phyloP scores from a whole-genome alignment of 1,140 invertebrate genomes.

The Pseudomyrmex gracilis region DNA sequence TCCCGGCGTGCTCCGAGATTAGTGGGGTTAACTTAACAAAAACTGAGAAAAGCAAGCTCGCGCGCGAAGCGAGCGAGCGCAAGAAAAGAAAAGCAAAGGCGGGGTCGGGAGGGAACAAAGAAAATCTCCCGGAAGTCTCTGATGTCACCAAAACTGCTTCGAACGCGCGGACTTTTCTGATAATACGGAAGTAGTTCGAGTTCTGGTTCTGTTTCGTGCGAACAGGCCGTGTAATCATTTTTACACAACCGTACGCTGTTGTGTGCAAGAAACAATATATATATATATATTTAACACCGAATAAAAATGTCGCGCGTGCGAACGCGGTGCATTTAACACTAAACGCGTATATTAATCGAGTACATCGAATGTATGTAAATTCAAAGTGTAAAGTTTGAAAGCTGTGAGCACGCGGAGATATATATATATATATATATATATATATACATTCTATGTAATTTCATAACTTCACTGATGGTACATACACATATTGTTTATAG shows the following conservation, averaged over 20 bases:
- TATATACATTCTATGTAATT: not conserved
- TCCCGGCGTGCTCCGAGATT: slow-evolving; percentile 45
- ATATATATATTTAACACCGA: too few species aligned
- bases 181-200: slow-evolving; percentile 64
- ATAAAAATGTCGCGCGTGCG: too few species aligned
- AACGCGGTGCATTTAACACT: not conserved
- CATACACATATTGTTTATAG: not conserved
- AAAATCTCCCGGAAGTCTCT: slow-evolving; percentile 43
- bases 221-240: not conserved
- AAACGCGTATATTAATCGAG: not conserved
- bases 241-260: not conserved
- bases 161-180: slow-evolving; percentile 51
- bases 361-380: not conserved
- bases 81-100: not conserved
- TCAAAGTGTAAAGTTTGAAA: not conserved
- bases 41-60: slow-evolving; percentile 13
- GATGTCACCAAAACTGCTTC: slow-evolving; percentile 48
- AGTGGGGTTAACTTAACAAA: slow-evolving; percentile 54
- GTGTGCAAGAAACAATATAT: slow-evolving; percentile 1
- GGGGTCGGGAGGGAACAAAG: not conserved
- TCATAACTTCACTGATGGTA: not conserved
- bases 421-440: too few species aligned
- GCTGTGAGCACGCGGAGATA: too few species aligned
- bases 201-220: slow-evolving; percentile 11
- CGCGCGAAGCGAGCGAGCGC: not conserved